phyloP scores from a whole-genome alignment of 1,140 invertebrate species.

The Contarinia nasturtii region DNA sequence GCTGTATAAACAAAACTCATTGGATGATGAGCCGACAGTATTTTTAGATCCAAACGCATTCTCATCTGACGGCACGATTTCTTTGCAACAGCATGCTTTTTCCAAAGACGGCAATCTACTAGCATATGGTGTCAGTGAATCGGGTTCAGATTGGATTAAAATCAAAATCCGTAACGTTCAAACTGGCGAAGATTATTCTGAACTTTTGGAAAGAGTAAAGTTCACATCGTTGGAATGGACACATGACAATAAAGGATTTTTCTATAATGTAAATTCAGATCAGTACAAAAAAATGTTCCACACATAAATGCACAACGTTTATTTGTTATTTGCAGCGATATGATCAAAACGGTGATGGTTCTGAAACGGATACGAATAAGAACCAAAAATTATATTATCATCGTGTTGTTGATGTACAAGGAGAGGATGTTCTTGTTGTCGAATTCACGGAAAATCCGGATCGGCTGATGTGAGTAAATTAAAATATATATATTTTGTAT shows the following conservation, averaged over 20 bases:
- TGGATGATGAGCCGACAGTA: slow-evolving; percentile 61
- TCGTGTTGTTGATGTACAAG: slow-evolving; percentile 66
- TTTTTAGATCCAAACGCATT: slow-evolving; percentile 90
- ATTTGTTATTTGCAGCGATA: no score
- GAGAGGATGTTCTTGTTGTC: slow-evolving; percentile 71
- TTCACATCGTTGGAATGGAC: slow-evolving; percentile 86
- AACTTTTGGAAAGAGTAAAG: slow-evolving; percentile 78
- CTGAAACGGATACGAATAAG: slow-evolving; percentile 67
- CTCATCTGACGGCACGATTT: slow-evolving; percentile 84
- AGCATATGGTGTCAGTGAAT: slow-evolving; percentile 79
- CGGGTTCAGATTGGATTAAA: slow-evolving; percentile 89
- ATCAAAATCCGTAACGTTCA: slow-evolving; percentile 65
- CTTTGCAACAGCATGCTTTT: slow-evolving; percentile 58
- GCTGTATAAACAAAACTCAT: slow-evolving; percentile 70
- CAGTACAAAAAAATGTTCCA: no score
- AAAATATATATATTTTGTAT: background rate
- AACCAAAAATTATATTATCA: slow-evolving; percentile 94
- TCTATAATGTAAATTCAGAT: slow-evolving; percentile 58
- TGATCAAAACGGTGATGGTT: slow-evolving; percentile 68
- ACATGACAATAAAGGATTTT: slow-evolving; percentile 84
- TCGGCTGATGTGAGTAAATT: slow-evolving; percentile 66
- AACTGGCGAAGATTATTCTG: slow-evolving; percentile 69
- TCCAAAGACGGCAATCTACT: slow-evolving; percentile 79
- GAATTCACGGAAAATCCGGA: slow-evolving; percentile 85
- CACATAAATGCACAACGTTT: no score